Evolutionary conservation across 1,140 invertebrate genomes (phyloP).

Genomic region (Drosophila ficusphila): DNA sequence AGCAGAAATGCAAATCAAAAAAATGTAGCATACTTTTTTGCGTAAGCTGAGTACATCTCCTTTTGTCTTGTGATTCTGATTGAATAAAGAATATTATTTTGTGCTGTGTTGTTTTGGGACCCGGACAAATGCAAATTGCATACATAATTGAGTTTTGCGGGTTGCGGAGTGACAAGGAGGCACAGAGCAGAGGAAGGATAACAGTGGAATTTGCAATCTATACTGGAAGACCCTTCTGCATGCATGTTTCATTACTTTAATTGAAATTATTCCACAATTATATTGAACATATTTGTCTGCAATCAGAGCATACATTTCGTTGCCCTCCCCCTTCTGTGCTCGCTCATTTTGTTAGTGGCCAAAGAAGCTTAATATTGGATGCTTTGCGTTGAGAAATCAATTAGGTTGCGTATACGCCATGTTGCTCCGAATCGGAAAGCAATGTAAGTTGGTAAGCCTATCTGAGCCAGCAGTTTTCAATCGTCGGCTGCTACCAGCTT

Average conservation of each 20-base stretch:
- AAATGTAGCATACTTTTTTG: no score
- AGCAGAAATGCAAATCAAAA: no score
- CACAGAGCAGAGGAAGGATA: not conserved
- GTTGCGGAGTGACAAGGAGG: not conserved
- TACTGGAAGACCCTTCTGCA: conserved; percentile 6
- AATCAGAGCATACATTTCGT: conserved; percentile 21
- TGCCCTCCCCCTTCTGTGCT: not conserved
- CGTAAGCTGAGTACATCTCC: no score
- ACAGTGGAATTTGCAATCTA: conserved; percentile 9
- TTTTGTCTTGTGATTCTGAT: no score
- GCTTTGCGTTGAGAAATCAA: conserved; percentile 42
- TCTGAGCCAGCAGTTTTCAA: not conserved
- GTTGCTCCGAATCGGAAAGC: not conserved
- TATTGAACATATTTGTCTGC: conserved; percentile 42
- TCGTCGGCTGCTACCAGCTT: conserved; percentile 1
- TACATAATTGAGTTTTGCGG: conserved; percentile 67
- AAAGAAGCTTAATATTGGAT: conserved; percentile 15
- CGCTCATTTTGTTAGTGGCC: conserved; percentile 6
- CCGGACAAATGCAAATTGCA: conserved; percentile 50
- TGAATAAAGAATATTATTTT: no score
- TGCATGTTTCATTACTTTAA: conserved; percentile 73
- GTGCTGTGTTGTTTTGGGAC: conserved; percentile 4
- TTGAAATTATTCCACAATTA: conserved; percentile 72
- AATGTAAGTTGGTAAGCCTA: not conserved
- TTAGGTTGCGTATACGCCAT: conserved; percentile 33